Evolutionary conservation across 2,113 vertebrate species (phyloP).

Genomic region (Caranx melampygus): DNA sequence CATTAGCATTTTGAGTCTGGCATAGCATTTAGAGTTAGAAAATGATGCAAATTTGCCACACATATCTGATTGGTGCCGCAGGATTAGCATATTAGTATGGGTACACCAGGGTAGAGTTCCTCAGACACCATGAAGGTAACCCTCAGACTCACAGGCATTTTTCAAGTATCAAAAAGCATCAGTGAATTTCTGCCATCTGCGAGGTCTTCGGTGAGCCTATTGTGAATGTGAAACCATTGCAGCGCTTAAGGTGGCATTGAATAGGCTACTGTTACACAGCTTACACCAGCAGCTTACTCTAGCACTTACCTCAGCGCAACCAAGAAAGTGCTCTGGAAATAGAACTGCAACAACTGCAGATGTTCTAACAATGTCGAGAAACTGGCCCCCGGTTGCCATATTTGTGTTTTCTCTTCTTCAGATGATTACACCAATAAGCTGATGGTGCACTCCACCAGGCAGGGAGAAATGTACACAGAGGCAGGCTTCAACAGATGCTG

Average conservation of each 20-base stretch:
- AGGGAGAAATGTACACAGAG: slow-evolving; percentile 35
- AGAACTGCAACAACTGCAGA: slow-evolving; percentile 74
- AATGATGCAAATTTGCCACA: slow-evolving; percentile 30
- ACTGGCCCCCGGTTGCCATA: slow-evolving; percentile 52
- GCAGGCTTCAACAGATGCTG: slow-evolving; percentile 60
- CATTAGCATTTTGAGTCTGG: slow-evolving; percentile 65
- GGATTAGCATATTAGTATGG: slow-evolving; percentile 39
- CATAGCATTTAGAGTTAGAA: slow-evolving; percentile 34
- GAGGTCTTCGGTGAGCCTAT: slow-evolving; percentile 36
- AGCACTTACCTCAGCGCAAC: slow-evolving; percentile 67
- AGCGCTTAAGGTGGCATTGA: slow-evolving; percentile 39
- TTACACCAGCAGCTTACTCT: slow-evolving; percentile 61
- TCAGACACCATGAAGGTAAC: not conserved
- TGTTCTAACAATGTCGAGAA: slow-evolving; percentile 65
- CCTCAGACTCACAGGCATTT: slow-evolving; percentile 11
- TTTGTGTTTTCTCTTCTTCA: slow-evolving; percentile 68
- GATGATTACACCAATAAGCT: slow-evolving; percentile 77
- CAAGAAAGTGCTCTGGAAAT: slow-evolving; percentile 53
- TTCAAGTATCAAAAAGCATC: slow-evolving; percentile 32
- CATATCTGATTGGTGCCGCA: slow-evolving; percentile 15
- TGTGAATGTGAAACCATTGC: slow-evolving; percentile 51
- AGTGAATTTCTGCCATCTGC: slow-evolving; percentile 22
- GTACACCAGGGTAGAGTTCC: not conserved
- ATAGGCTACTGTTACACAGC: slow-evolving; percentile 44
- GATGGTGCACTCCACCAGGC: slow-evolving; percentile 70